Evolutionary conservation across 2,797 vertebrate species (phyloP).

Genomic region (Leucoraja ocellata): DNA sequence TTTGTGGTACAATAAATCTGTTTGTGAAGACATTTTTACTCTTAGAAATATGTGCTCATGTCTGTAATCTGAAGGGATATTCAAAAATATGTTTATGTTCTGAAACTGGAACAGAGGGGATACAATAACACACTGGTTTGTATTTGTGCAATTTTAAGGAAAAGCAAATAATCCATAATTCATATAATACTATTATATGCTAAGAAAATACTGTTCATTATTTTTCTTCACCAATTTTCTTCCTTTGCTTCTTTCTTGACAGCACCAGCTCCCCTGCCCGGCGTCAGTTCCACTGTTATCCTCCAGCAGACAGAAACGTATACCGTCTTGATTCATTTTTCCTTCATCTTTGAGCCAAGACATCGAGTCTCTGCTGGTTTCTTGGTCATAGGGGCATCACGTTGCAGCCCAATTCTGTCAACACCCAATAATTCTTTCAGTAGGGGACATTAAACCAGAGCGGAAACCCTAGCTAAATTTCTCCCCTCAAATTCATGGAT

Average conservation of each 20-base stretch:
- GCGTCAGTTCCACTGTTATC: not conserved
- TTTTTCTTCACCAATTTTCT: not conserved
- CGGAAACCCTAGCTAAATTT: not conserved
- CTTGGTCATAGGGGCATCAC: slow-evolving; percentile 11
- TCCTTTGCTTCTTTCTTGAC: not conserved
- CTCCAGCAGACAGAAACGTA: not conserved
- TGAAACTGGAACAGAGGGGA: not conserved
- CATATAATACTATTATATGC: not conserved
- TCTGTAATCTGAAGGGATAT: slow-evolving; percentile 2
- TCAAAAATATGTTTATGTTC: not conserved
- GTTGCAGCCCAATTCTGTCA: not conserved
- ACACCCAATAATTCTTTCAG: not conserved
- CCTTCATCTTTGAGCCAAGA: not conserved
- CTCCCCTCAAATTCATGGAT: not conserved
- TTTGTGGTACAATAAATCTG: not conserved
- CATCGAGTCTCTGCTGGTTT: not conserved
- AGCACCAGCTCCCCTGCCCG: not conserved
- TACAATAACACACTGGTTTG: not conserved
- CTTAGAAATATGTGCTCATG: not conserved
- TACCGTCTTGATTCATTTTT: not conserved
- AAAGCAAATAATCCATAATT: not conserved
- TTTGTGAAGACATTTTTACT: not conserved
- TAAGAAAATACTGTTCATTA: not conserved
- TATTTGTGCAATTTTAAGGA: not conserved
- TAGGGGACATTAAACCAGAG: not conserved